phyloP scores from a whole-genome alignment of 2,797 vertebrate genomes.

The Cirrhinus molitorella region DNA sequence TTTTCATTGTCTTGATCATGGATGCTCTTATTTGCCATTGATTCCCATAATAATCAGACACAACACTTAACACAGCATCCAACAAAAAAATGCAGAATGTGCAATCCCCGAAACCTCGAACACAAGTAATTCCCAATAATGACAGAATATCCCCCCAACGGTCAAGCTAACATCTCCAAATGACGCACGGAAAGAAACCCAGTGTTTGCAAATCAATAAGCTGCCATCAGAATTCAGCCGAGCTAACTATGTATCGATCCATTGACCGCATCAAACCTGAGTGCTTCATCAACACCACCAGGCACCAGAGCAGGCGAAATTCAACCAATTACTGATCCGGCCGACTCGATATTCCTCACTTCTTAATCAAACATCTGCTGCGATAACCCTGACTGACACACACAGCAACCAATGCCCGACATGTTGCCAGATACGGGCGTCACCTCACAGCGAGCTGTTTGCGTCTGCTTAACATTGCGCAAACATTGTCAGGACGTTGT shows the following conservation, averaged over 20 bases:
- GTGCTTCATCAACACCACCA: slow-evolving; percentile 35
- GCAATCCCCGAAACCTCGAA: background rate
- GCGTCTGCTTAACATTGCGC: slow-evolving; percentile 46
- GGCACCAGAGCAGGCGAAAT: background rate
- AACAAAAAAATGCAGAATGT: background rate
- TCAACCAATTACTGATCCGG: slow-evolving; percentile 22
- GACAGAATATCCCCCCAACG: background rate
- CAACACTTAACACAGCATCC: slow-evolving; percentile 4
- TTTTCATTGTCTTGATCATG: background rate
- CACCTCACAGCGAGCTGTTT: slow-evolving; percentile 46
- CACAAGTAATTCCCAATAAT: slow-evolving; percentile 11
- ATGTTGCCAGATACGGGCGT: background rate
- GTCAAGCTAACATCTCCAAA: slow-evolving; percentile 33
- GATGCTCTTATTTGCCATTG: background rate
- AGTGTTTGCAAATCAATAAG: slow-evolving; percentile 41
- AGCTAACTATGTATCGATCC: slow-evolving; percentile 33
- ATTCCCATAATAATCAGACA: background rate
- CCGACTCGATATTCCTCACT: slow-evolving; percentile 4
- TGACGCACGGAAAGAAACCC: background rate
- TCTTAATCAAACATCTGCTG: slow-evolving; percentile 29
- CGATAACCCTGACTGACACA: slow-evolving; percentile 33
- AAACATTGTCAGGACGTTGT: slow-evolving; percentile 51
- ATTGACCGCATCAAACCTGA: slow-evolving; percentile 30
- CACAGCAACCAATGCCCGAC: background rate
- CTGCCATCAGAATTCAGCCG: slow-evolving; percentile 43